Percentiles rank a stretch among this genome's conserved stretches.
These are phyloP conservation scores for Cheumatopsyche charites DNA, from an alignment of 1,140 invertebrate genomes.

Conservation along the genomic window DNA sequence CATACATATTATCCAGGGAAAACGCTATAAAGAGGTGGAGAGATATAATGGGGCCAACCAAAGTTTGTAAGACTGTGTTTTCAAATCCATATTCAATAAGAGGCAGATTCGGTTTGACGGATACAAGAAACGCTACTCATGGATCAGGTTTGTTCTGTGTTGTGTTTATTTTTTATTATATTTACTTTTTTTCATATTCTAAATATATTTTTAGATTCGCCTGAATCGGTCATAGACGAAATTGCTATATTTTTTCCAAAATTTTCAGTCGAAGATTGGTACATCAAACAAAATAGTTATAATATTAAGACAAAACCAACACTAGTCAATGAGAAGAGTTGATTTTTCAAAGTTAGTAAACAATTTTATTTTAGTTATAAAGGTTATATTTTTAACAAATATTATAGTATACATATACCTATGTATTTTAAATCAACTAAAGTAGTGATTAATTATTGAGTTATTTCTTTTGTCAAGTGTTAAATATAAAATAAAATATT, in stretches of 20 bases:
- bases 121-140: constrained; percentile 91
- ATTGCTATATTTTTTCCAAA: constrained; percentile 84
- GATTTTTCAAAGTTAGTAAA: no score
- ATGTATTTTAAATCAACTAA: no score
- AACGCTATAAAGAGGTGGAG: constrained; percentile 84
- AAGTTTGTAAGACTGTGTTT: constrained; percentile 80
- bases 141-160: constrained; percentile 73
- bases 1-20: constrained; percentile 76
- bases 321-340: no score
- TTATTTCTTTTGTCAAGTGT: no score
- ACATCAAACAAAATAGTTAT: constrained; percentile 19
- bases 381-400: no score
- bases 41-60: constrained; percentile 85
- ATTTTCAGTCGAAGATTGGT: constrained; percentile 64
- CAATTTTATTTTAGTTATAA: no score
- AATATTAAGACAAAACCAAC: no score
- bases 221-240: constrained; percentile 74
- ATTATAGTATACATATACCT: no score
- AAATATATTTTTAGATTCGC: constrained; percentile 70
- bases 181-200: neutral
- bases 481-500: no score
- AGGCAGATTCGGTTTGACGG: constrained; percentile 83
- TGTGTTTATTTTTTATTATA: neutral
- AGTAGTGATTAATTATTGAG: no score
- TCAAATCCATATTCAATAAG: constrained; percentile 77